phyloP scores from a whole-genome alignment of 2,113 vertebrate species.

The Lepisosteus osseus region DNA sequence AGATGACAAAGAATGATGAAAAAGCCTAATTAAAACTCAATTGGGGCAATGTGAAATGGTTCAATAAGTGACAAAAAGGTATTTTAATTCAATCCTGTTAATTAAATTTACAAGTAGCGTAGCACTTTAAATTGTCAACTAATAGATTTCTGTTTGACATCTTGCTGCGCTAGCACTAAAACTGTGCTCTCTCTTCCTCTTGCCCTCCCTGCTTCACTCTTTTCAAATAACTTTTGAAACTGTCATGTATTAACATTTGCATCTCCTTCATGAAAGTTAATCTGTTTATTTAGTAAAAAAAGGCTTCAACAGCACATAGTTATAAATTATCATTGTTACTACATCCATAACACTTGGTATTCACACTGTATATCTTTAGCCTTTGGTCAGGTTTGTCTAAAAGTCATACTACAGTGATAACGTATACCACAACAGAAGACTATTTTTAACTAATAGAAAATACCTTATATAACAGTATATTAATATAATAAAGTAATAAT shows the following conservation, averaged over 20 bases:
- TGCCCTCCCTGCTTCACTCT: not conserved
- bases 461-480: no score
- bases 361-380: not conserved
- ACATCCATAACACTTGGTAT: not conserved
- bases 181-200: slow-evolving; percentile 10
- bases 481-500: no score
- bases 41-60: slow-evolving; percentile 20
- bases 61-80: slow-evolving; percentile 29
- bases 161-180: slow-evolving; percentile 7
- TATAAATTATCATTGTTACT: not conserved
- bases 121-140: slow-evolving; percentile 26
- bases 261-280: no score
- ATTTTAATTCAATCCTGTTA: slow-evolving; percentile 37
- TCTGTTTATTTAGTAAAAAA: not conserved
- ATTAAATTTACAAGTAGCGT: slow-evolving; percentile 34
- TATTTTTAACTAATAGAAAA: no score
- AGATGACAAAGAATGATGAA: not conserved
- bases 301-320: not conserved
- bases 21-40: slow-evolving; percentile 36
- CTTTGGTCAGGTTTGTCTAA: not conserved
- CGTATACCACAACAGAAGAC: no score
- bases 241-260: no score
- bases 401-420: no score
- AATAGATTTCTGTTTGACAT: slow-evolving; percentile 17
- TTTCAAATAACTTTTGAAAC: no score